These are phyloP conservation scores for Lochmaea capreae DNA, from an alignment of 2,888 invertebrate genomes.

Conservation along the genomic window DNA sequence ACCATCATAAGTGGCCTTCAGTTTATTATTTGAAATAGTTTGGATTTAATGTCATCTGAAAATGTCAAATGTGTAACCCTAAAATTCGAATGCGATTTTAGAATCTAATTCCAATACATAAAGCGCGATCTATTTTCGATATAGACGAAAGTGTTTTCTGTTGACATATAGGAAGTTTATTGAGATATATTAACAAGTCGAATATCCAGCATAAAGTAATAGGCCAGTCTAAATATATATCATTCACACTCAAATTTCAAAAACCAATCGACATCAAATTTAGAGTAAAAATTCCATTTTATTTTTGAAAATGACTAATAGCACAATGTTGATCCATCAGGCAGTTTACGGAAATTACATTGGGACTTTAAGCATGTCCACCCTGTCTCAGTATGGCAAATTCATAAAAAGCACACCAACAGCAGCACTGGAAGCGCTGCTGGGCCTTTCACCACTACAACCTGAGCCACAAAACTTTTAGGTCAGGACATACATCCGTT, in stretches of 20 bases:
- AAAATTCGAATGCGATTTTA: neutral
- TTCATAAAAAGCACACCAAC: no score
- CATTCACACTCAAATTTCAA: neutral
- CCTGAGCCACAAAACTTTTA: no score
- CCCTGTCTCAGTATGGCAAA: no score
- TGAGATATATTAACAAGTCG: constrained; percentile 1
- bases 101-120: constrained; percentile 12
- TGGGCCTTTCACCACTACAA: no score
- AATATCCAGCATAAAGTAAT: neutral
- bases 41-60: neutral
- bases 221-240: neutral
- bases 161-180: constrained; percentile 12
- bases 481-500: no score
- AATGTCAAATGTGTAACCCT: neutral
- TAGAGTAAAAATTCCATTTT: no score
- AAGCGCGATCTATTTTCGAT: constrained; percentile 4
- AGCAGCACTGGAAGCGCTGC: no score
- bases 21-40: neutral
- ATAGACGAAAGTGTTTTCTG: constrained; percentile 14
- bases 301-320: no score
- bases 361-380: no score
- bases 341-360: no score
- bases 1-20: no score
- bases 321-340: no score
- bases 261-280: neutral